A percentile compares a stretch with the other conserved stretches of the same genome.
These are phyloP conservation scores for Rhinogobius similis DNA, from an alignment of 2,113 vertebrate species.

Conservation along the genomic window DNA sequence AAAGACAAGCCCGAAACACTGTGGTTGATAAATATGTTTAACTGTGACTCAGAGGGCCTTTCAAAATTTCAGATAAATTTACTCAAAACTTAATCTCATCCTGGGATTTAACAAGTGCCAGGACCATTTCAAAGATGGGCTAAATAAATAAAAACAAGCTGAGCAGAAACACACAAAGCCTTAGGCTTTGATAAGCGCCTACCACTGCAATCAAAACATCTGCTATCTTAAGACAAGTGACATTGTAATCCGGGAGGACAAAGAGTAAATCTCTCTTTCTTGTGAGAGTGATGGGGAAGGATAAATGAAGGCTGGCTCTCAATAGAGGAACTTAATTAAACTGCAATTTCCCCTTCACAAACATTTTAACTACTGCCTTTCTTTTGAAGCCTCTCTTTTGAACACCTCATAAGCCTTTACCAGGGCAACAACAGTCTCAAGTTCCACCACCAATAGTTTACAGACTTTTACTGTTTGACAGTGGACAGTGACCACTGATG, in stretches of 20 bases:
- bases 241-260: conserved; percentile 82
- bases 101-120: conserved; percentile 70
- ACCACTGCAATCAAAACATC: conserved; percentile 79
- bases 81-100: conserved; percentile 68
- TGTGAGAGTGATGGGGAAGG: conserved; percentile 66
- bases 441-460: conserved; percentile 80
- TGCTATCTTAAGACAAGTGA: conserved; percentile 84
- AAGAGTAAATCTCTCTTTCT: conserved; percentile 74
- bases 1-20: neutral
- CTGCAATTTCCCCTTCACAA: conserved; percentile 76
- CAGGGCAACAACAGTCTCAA: conserved; percentile 76
- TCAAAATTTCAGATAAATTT: conserved; percentile 65
- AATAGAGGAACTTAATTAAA: conserved; percentile 79
- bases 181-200: conserved; percentile 78
- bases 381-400: conserved; percentile 51
- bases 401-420: conserved; percentile 69
- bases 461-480: conserved; percentile 78
- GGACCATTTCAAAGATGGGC: conserved; percentile 64
- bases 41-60: conserved; percentile 59
- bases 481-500: conserved; percentile 74
- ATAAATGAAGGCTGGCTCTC: conserved; percentile 70
- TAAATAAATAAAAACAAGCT: conserved; percentile 59
- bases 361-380: conserved; percentile 58
- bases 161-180: conserved; percentile 69
- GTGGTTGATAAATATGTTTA: conserved; percentile 58